Percentiles rank a stretch among this genome's conserved stretches.
phyloP scores from a whole-genome alignment of 2,113 vertebrate species.

The Eudyptes chrysolophus region DNA sequence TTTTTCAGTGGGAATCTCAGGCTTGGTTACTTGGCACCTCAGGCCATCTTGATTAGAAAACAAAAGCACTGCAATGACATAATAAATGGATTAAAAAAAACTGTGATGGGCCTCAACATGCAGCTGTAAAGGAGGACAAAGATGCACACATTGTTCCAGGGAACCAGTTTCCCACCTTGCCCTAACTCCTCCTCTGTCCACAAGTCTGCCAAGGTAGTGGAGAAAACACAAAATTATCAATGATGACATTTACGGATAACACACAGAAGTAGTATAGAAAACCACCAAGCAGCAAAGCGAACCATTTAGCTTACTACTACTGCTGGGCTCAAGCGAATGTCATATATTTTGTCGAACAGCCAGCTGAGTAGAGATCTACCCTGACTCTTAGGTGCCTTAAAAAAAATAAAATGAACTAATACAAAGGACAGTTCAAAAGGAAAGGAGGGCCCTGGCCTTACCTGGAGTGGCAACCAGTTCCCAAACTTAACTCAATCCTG shows the following conservation, averaged over 20 bases:
- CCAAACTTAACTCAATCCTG: background rate
- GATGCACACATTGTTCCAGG: background rate
- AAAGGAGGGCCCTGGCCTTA: background rate
- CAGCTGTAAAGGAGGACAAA: background rate
- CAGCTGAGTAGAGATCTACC: background rate
- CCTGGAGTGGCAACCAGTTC: background rate
- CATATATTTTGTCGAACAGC: background rate
- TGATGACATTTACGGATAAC: background rate
- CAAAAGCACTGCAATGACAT: background rate
- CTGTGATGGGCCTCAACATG: background rate
- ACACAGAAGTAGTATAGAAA: background rate
- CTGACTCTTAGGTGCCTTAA: background rate
- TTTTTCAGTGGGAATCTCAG: background rate
- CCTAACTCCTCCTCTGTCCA: background rate
- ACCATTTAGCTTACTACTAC: background rate
- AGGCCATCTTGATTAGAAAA: slow-evolving; percentile 9
- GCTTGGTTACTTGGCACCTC: background rate
- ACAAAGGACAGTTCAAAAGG: background rate
- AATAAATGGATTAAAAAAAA: background rate
- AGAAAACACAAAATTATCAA: background rate
- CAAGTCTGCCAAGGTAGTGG: background rate
- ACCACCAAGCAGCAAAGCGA: background rate
- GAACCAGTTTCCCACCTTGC: background rate
- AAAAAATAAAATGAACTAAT: too few relatives aligned
- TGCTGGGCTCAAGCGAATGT: background rate